Percentiles rank a stretch among this genome's conserved stretches.
Evolutionary conservation across 2,797 vertebrate genomes (phyloP).

Genomic region (Chaunax sp.): DNA sequence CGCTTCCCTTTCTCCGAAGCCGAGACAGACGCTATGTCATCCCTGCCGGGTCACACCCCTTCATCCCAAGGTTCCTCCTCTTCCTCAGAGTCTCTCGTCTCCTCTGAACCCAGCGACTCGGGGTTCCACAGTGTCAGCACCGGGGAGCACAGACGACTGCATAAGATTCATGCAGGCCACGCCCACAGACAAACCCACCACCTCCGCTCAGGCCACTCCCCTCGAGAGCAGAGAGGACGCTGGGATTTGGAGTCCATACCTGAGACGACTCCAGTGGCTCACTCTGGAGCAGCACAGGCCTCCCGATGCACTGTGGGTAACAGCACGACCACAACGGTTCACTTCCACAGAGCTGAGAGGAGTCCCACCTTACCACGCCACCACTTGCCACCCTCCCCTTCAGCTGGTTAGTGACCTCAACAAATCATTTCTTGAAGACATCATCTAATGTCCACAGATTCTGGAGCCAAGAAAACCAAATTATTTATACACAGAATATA

Average conservation of each 20-base stretch:
- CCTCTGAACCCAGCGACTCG: constrained; percentile 75
- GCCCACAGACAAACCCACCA: constrained; percentile 51
- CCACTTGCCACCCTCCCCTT: constrained; percentile 50
- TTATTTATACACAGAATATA: too few species aligned
- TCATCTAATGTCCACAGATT: background rate
- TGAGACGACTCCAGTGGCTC: constrained; percentile 61
- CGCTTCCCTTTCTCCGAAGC: constrained; percentile 68
- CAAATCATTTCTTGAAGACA: background rate
- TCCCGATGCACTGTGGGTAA: constrained; percentile 76
- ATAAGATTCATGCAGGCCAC: constrained; percentile 69
- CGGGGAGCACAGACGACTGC: constrained; percentile 72
- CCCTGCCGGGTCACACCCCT: constrained; percentile 69
- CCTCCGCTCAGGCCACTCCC: constrained; percentile 66
- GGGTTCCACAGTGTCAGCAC: constrained; percentile 80
- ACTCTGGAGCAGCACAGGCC: constrained; percentile 33
- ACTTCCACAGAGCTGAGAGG: constrained; percentile 78
- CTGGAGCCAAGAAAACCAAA: constrained; percentile 1
- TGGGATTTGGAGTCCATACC: constrained; percentile 84
- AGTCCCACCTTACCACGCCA: constrained; percentile 76
- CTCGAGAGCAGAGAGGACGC: constrained; percentile 74
- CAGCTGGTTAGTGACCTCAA: constrained; percentile 48
- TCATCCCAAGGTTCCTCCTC: constrained; percentile 77
- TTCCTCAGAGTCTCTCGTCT: constrained; percentile 73
- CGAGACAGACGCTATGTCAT: constrained; percentile 72
- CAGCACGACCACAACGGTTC: constrained; percentile 74